Conservation (phyloP, 2,797 vertebrate species). For the Liparis tanakae region DNA sequence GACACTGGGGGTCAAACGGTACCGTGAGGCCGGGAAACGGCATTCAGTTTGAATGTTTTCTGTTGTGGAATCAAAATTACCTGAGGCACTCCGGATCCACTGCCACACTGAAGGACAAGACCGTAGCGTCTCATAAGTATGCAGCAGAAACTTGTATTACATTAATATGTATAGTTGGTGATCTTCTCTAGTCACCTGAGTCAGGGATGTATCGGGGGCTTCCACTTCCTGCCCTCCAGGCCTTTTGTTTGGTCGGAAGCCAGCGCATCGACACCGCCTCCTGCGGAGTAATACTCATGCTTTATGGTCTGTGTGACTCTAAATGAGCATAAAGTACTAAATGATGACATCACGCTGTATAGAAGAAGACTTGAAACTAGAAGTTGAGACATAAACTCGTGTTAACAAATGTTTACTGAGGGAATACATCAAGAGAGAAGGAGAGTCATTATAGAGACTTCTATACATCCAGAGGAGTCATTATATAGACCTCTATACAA, state of each 20-base stretch:
- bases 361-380: not conserved
- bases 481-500: too few species aligned
- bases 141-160: not conserved
- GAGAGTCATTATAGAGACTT: too few species aligned
- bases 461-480: too few species aligned
- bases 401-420: too few species aligned
- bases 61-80: constrained; percentile 3
- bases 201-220: constrained; percentile 21
- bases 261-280: constrained; percentile 13
- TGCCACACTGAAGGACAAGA: constrained; percentile 27
- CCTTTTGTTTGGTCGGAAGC: constrained; percentile 25
- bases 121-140: not conserved
- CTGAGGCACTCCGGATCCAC: constrained; percentile 29
- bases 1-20: constrained; percentile 1
- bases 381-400: too few species aligned
- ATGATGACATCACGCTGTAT: not conserved
- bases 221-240: constrained; percentile 20
- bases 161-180: not conserved
- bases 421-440: too few species aligned
- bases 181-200: constrained; percentile 23
- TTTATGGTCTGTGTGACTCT: not conserved
- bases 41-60: not conserved
- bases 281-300: not conserved
- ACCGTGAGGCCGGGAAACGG: not conserved
- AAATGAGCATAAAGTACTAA: not conserved